Evolutionary conservation across 1,140 invertebrate genomes (phyloP), one percentile per base, ranked within the genome.

Genomic region (Aphidius ervi): DNA sequence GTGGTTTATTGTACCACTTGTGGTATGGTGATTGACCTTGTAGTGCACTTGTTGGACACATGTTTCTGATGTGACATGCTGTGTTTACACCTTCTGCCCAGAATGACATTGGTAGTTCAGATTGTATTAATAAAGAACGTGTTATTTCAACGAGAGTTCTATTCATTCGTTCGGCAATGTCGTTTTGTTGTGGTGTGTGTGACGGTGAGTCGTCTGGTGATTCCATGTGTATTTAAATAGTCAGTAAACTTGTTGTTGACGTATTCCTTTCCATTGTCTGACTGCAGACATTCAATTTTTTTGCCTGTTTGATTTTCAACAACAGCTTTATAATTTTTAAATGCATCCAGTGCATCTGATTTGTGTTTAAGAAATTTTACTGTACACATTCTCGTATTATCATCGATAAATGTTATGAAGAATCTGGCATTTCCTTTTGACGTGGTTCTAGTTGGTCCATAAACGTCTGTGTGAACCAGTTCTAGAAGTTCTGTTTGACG

Each of bases 181-280:
- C 73, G 65, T 79, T 79, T 47, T 70, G 66, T 59, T 75, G 46
- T n/a, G 73, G 69, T n/a, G 67, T 66, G 61, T 16, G 69, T 40
- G 8, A 67, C 65, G 0, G 71, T 69, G 16, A 53, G 43, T 52
- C 77, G 56, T 53, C 69, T 66, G 8, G n/a, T 5, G 10, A 80
- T 79, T 2, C 76, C 74, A 53, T 53, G 39, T 7, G 60, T 58
- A n/a, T 56, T 64, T 5, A 78, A 60, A 41, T 63, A 78, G 6
- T 64, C 42, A 46, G 67, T 62, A 61, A 80, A 73, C 3, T 65
- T 50, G 23, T 65, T 64, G 62, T 68, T 77, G 0, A 63, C 37
- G 67, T 75, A 79, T 64, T 81, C 76, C 7, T 16, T 68, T 5
- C 78, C 79, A 68, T 81, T 81, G 56, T 81, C 78, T 47, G 67